Percentiles rank a stretch among this genome's conserved stretches.
Conservation (phyloP, 2,113 vertebrate species). For the Misgurnus anguillicaudatus region DNA sequence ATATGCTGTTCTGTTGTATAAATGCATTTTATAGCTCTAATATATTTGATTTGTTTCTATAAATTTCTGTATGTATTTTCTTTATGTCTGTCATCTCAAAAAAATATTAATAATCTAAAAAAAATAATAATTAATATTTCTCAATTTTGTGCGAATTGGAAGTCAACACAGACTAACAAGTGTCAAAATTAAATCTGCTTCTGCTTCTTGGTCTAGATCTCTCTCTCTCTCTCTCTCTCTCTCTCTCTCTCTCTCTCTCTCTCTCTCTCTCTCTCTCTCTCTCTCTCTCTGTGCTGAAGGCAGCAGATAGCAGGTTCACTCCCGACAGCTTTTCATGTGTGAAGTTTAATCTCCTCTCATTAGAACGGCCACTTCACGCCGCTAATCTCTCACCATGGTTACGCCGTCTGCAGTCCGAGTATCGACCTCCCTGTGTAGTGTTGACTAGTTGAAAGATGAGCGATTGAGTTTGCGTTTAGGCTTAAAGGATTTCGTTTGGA, state of each 20-base stretch:
- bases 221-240: background rate
- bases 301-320: conserved; percentile 31
- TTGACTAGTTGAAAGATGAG: background rate
- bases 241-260: background rate
- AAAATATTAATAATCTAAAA: too few species aligned
- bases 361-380: conserved; percentile 40
- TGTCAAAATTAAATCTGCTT: too few species aligned
- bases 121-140: too few species aligned
- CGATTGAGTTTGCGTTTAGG: background rate
- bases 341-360: conserved; percentile 26
- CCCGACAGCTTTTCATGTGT: conserved; percentile 30
- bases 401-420: background rate
- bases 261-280: background rate
- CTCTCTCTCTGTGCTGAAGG: background rate
- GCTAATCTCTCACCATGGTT: conserved; percentile 30
- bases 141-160: too few species aligned
- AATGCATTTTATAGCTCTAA: too few species aligned
- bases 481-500: background rate
- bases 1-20: too few species aligned
- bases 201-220: background rate
- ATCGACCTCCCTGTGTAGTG: background rate
- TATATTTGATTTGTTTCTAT: too few species aligned
- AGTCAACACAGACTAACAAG: background rate
- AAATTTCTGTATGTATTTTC: too few species aligned
- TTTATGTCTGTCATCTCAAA: too few species aligned